Percentiles rank a stretch among this genome's conserved stretches.
phyloP scores from a whole-genome alignment of 2,888 invertebrate species.

The Xanthia togata region DNA sequence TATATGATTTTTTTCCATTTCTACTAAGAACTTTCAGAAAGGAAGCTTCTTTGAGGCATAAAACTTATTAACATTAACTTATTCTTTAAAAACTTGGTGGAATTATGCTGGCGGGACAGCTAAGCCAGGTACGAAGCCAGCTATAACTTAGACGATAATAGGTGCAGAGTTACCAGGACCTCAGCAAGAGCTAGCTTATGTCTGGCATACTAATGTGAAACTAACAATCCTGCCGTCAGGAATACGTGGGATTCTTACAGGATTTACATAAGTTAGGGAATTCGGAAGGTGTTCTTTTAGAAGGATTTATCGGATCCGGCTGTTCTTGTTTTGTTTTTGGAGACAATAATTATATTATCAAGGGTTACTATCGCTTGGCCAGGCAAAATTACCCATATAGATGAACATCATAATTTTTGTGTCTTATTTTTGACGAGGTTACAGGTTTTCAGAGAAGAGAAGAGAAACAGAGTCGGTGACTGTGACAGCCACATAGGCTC shows the following conservation, averaged over 20 bases:
- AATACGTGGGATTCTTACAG: constrained; percentile 36
- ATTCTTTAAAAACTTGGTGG: constrained; percentile 28
- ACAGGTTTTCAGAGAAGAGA: too few relatives aligned
- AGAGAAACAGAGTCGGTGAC: too few relatives aligned
- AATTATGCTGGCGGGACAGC: constrained; percentile 29
- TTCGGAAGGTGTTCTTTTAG: constrained; percentile 3
- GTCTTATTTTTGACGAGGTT: background rate
- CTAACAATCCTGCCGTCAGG: constrained; percentile 46
- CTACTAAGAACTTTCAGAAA: background rate
- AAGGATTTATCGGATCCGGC: background rate
- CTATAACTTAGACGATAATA: constrained; percentile 53
- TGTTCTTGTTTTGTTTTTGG: too few relatives aligned
- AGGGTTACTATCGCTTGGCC: too few relatives aligned
- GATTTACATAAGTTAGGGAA: constrained; percentile 47
- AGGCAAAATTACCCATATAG: background rate
- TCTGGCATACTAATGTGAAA: constrained; percentile 60
- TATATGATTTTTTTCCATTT: background rate
- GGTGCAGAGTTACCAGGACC: constrained; percentile 42
- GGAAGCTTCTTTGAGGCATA: background rate
- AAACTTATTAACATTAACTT: constrained; percentile 24
- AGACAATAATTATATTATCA: too few relatives aligned
- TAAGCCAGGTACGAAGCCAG: constrained; percentile 30
- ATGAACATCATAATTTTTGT: background rate
- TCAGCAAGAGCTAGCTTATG: constrained; percentile 34
- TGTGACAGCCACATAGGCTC: background rate